Evolutionary conservation across 92 coral and sea anemone species (phyloP), one percentile per base, ranked within the genome.

Genomic region (Phenganax marumi): DNA sequence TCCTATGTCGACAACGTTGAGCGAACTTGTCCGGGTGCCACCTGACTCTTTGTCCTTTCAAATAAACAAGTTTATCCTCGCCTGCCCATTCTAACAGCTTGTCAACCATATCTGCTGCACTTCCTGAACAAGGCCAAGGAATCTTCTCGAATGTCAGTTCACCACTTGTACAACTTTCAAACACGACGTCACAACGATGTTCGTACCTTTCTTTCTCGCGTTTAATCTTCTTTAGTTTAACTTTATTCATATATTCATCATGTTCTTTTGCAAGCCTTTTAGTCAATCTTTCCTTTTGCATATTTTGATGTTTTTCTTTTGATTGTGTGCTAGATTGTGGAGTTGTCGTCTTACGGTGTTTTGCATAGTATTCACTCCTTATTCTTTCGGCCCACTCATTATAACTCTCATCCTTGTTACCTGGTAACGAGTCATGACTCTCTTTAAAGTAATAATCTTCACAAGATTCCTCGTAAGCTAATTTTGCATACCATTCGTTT

Each of bases 11-110:
- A 47, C 99, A 96, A 55, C 83, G 89, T 76, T 96, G 99, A 17
- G 90, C 60, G 79, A 96, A 96, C n/a, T 85, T 84, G 22, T 96
- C 99, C 6, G 99, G 99, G 58, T 96, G 99, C 99, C 99, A 96
- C 62, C 91, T 85, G 10, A 96, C 87, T 68, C 93, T 91, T 77
- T 96, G 99, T 58, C 86, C 92, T 70, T 88, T 89, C 68, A 96
- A 78, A 64, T 86, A 91, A 66, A 86, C 89, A 74, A 88, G 89
- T 73, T 76, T 68, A 50, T 86, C 89, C 52, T 85, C 85, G 33
- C 52, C 88, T 52, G 90, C 84, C 92, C 92, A 96, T 56, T 81
- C 85, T 14, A 79, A 50, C 25, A 96, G 54, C 83, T 84, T 60
- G 23, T 88, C 54, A 1, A 89, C 80, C 88, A 88, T 93, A 25